Conservation (phyloP, 2,888 invertebrate genomes). For the Napeogenes sylphis region DNA sequence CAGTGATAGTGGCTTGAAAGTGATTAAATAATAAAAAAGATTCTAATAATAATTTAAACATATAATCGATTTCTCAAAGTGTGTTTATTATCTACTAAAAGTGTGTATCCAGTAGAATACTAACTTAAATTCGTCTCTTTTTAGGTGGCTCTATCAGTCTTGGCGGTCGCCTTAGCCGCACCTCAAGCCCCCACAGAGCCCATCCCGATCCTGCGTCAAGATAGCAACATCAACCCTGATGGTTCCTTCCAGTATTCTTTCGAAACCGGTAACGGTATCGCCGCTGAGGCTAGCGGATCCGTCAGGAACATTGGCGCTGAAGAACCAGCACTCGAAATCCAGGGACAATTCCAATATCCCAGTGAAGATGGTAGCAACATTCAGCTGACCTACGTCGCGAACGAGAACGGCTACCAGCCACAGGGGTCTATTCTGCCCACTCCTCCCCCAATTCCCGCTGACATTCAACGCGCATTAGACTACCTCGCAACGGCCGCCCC, state of each 20-base stretch:
- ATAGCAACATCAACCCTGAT: constrained; percentile 75
- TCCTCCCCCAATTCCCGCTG: constrained; percentile 83
- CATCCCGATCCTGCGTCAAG: constrained; percentile 75
- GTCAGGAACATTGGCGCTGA: constrained; percentile 76
- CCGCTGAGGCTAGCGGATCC: constrained; percentile 73
- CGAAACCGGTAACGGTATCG: constrained; percentile 82
- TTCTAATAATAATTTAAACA: background rate
- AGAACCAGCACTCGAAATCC: constrained; percentile 72
- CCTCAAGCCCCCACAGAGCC: constrained; percentile 59
- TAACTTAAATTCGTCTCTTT: constrained; percentile 29
- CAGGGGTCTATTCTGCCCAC: constrained; percentile 79
- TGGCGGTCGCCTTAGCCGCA: constrained; percentile 60
- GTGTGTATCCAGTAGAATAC: background rate
- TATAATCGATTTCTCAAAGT: too few species aligned
- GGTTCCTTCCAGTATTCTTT: constrained; percentile 78
- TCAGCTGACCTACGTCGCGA: constrained; percentile 80
- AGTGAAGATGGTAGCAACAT: constrained; percentile 80
- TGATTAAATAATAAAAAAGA: constrained; percentile 10
- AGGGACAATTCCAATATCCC: constrained; percentile 80
- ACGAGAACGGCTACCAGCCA: constrained; percentile 84
- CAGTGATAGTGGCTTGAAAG: constrained; percentile 48
- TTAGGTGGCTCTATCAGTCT: constrained; percentile 60
- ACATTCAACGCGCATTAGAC: constrained; percentile 81
- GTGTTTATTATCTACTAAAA: background rate
- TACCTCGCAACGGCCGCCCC: constrained; percentile 82